Percentiles rank a stretch among this genome's conserved stretches.
Evolutionary conservation across 2,888 invertebrate genomes (phyloP).

Genomic region (Belgica antarctica): DNA sequence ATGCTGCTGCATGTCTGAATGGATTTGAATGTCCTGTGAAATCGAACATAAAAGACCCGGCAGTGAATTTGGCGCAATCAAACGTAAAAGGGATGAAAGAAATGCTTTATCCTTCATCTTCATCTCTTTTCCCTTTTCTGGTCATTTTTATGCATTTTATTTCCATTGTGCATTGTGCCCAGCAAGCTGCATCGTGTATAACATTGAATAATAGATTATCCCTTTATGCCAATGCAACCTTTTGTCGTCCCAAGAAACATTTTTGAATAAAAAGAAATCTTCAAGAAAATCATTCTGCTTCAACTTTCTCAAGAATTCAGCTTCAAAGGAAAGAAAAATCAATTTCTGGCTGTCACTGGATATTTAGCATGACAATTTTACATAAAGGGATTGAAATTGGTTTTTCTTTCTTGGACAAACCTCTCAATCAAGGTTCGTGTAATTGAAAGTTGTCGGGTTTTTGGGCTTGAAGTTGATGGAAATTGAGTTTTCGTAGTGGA

Average conservation of each 20-base stretch:
- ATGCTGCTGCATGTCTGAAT: constrained; percentile 10
- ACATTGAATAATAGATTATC: constrained; percentile 32
- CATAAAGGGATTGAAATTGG: constrained; percentile 14
- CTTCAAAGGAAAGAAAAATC: not conserved
- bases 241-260: not conserved
- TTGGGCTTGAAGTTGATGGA: too few relatives aligned
- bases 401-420: not conserved
- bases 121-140: constrained; percentile 25
- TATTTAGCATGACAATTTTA: constrained; percentile 20
- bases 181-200: constrained; percentile 20
- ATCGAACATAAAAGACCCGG: constrained; percentile 27
- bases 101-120: constrained; percentile 12
- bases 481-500: too few relatives aligned
- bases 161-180: not conserved
- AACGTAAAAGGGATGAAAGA: not conserved
- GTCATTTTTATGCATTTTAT: constrained; percentile 34
- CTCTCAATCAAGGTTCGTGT: constrained; percentile 23
- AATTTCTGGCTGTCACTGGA: not conserved
- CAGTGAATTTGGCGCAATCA: constrained; percentile 21
- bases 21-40: constrained; percentile 21
- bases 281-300: constrained; percentile 4
- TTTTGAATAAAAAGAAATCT: not conserved
- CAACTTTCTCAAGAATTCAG: constrained; percentile 5
- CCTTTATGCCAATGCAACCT: constrained; percentile 24
- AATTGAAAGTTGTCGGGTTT: too few relatives aligned